Evolutionary conservation across 2,888 invertebrate species (phyloP), one percentile per base, ranked within the genome.

Genomic region (Sinodicranocentrus sp.): DNA sequence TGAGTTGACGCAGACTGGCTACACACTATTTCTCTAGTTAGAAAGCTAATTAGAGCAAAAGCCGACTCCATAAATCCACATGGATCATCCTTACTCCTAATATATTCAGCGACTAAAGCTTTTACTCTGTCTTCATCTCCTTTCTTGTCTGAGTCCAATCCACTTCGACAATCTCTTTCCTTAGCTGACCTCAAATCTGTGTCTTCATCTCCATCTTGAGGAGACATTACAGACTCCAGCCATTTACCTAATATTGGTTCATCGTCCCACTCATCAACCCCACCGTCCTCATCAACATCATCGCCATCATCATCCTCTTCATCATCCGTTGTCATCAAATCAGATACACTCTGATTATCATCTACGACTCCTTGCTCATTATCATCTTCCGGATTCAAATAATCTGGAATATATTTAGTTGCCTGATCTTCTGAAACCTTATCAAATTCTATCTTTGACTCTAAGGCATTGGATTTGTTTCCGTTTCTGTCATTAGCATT

Each of bases 191-290:
- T 87, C 77, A 73, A 48, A 39, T 87, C 87, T 6, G 57, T 43
- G 21, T 88, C 88, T 3, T 86, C 87, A 61, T 83, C 75, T 5
- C 89, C 88, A 54, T 90, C 90, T 25, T 94, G 94, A 0, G 97
- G 96, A 25, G 96, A 96, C 13, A 98, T 92, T 0, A 97, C 97
- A 90, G 97, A 97, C 90, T 98, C 97, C 91, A 98, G 97, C 97
- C 97, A 98, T 88, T 96, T 94, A 0, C 98, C 98, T 88, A 97
- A 92, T 84, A 97, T 93, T 3, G 96, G 95, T 91, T 97, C 96
- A 90, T 91, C 91, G 84, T 91, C 91, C 82, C 91, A 39, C 79
- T 88, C 88, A 82, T 88, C 87, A 8, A 87, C 88, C 1, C 86
- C 86, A 21, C 84, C 86, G 23, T 87, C 87, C 43, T 86, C 85